Evolutionary conservation across 23 tunicate species (phyloP).

Genomic region (Aplidium turbinatum): DNA sequence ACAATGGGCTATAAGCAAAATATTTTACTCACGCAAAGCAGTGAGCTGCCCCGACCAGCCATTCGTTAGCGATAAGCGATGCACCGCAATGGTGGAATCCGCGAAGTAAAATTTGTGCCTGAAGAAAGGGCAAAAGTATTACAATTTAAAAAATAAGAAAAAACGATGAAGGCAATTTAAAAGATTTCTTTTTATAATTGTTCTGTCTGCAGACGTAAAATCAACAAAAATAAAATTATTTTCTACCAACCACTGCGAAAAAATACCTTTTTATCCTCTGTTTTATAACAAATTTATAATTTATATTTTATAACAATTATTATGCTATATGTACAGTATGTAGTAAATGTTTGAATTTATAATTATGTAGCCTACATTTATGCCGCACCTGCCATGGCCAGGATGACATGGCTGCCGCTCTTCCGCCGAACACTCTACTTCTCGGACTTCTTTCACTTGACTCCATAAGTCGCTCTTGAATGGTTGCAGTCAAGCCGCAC

Average conservation of each 20-base stretch:
- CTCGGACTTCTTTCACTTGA: not conserved
- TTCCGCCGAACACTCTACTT: constrained; percentile 37
- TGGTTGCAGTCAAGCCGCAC: constrained; percentile 32
- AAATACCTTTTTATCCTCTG: no score
- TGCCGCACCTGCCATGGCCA: constrained; percentile 75
- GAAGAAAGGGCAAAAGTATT: not conserved
- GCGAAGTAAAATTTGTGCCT: constrained; percentile 9
- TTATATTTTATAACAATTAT: no score
- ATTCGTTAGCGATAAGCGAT: constrained; percentile 12
- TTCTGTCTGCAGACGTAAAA: no score
- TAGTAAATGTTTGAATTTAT: no score
- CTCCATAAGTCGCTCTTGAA: not conserved
- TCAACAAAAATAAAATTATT: no score
- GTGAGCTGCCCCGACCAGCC: constrained; percentile 36
- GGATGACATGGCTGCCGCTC: constrained; percentile 17
- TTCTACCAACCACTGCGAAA: no score
- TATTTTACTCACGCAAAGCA: constrained; percentile 23
- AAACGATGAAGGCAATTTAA: no score
- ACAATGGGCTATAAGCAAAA: not conserved
- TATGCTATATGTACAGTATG: no score
- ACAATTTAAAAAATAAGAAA: no score
- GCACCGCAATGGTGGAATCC: constrained; percentile 9
- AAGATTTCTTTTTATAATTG: no score
- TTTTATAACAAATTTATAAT: no score
- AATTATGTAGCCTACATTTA: no score